Conservation (phyloP, 2,113 vertebrate genomes). For the Lamprologus sp. region DNA sequence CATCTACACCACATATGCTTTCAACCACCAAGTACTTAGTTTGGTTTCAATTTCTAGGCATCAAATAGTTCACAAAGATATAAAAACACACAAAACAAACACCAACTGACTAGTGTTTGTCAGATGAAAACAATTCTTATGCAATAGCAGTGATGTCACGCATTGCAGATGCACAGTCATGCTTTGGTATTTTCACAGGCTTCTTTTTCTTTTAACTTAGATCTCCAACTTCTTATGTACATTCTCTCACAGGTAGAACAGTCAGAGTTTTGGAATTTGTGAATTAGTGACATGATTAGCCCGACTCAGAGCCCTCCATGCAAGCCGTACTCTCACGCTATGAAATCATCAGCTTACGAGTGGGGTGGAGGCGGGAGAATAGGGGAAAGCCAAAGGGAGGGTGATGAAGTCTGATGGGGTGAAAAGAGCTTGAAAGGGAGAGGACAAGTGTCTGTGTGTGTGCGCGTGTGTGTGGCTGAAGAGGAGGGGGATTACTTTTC, state of each 20-base stretch:
- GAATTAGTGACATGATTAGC: conserved; percentile 29
- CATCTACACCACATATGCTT: not conserved
- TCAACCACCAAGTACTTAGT: conserved; percentile 14
- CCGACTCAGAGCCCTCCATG: conserved; percentile 1
- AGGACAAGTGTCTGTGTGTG: not conserved
- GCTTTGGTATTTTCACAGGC: not conserved
- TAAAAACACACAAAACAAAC: not conserved
- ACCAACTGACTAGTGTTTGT: not conserved
- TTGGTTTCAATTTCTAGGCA: conserved; percentile 1
- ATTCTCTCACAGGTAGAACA: not conserved
- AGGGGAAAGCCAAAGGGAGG: not conserved
- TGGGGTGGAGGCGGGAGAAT: not conserved
- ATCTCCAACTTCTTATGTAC: not conserved
- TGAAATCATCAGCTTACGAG: conserved; percentile 38
- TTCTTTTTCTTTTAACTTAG: not conserved
- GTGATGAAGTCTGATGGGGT: not conserved
- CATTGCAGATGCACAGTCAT: conserved; percentile 9
- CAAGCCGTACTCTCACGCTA: conserved; percentile 15
- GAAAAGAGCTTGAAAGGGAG: conserved; percentile 5
- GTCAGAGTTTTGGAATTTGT: not conserved
- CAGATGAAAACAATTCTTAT: not conserved
- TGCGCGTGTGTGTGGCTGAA: not conserved
- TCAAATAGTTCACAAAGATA: not conserved
- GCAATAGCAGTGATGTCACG: conserved; percentile 23
- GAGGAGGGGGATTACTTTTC: conserved; percentile 1